Base-by-base conservation (phyloP, 2,113 vertebrate genomes). In the Oncorhynchus masou region DNA sequence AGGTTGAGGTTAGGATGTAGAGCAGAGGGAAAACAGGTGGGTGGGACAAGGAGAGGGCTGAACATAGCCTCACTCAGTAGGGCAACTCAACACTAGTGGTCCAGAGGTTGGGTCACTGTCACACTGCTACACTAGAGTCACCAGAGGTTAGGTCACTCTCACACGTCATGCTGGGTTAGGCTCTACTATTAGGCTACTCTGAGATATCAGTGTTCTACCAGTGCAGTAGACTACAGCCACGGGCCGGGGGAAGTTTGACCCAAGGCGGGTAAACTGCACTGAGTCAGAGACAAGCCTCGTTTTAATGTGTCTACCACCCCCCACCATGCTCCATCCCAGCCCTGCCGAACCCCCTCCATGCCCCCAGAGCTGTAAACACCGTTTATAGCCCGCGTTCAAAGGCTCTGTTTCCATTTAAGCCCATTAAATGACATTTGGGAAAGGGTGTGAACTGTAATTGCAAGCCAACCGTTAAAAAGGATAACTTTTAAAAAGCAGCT, bases 1-100 rank as follows among this genome's bases (percentile, higher is more conserved):
- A 45, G 39, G 39, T 45, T 45, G 39, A 45, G 39, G 39, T 45
- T 45, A 45, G 39, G 97, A 97, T 99, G 82, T 88, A 91, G 87
- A 11, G 8, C 2, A 82, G 75, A 94, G 82, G 34, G 69, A 2
- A 60, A 7, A 24, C 25, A 68, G 3, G 11, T 3, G 31, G 19
- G 51, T 20, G 54, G 16, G 8, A 64, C 1, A 45, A 25, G 51
- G 5, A 29, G 0, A 31, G 19, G 29, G 19, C 51, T 3, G 12
- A 54, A 45, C 39, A 45, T 45, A 45, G 39, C 39, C 39, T 45
- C 9, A 45, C 39, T 45, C 8, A 11, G 39, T 9, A 45, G 39
- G 39, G 16, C n/a, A 62, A 62, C 20, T 19, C 59, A n/a, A 60
- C 59, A 60, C 59, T 9, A 22, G n/a, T 62, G 11, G n/a, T 3